Evolutionary conservation across 2,888 invertebrate genomes (phyloP).

Genomic region (Xanthia icteritia): DNA sequence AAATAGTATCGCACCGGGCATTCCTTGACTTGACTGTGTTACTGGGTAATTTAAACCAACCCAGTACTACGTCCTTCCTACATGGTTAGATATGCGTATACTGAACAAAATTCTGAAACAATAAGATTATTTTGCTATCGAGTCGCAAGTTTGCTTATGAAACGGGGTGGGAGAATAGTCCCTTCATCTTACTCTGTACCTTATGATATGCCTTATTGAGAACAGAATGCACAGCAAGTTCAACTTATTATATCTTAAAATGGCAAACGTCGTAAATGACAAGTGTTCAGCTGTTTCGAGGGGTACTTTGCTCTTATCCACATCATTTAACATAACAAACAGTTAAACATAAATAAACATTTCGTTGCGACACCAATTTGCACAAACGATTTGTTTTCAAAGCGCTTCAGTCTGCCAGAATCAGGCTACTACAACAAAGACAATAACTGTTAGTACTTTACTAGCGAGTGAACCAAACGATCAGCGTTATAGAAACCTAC

Average conservation of each 20-base stretch:
- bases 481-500: not conserved
- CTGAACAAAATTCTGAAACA: not conserved
- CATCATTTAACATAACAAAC: constrained; percentile 48
- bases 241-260: not conserved
- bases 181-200: not conserved
- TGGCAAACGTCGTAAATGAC: not conserved
- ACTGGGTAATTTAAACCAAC: constrained; percentile 14
- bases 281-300: constrained; percentile 20
- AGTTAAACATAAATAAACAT: constrained; percentile 26
- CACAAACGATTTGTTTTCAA: constrained; percentile 42
- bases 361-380: constrained; percentile 41
- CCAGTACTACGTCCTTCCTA: not conserved
- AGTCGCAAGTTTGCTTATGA: not conserved
- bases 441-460: not conserved
- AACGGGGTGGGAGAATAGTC: no score
- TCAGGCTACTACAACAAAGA: constrained; percentile 36
- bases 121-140: not conserved
- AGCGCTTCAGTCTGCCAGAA: constrained; percentile 29
- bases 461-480: not conserved
- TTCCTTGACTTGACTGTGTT: constrained; percentile 26
- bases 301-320: constrained; percentile 12
- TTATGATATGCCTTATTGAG: not conserved
- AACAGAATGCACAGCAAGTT: constrained; percentile 1
- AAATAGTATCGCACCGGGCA: constrained; percentile 29
- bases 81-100: constrained; percentile 8